Base-by-base conservation (phyloP, 2,113 vertebrate genomes). In the Siniperca chuatsi region DNA sequence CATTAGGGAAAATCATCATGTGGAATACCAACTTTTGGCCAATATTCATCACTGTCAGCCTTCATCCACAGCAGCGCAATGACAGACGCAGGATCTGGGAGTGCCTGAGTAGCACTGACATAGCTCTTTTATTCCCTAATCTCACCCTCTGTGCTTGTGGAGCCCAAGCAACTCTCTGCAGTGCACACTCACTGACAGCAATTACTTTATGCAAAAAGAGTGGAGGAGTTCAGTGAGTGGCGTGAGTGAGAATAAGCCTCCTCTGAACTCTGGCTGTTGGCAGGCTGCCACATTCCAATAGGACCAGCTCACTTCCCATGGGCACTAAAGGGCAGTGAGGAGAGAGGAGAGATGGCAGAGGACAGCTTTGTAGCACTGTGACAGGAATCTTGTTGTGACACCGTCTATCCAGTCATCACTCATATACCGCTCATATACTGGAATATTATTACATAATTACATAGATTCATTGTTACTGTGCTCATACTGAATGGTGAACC, bases 31-130 rank as follows among this genome's bases (percentile, higher is more conserved):
- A 96, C 95, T 94, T 95, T 95, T 95, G 91, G 89, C 90, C 88
- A 95, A 95, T 95, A 95, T 95, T 95, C 94, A 96, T 95, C 94
- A 95, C 92, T 95, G 94, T 95, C 94, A 95, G 78, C 89, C 89
- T 84, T 93, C 85, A 91, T 93, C 92, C 92, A 90, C 82, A 61
- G 84, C 87, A 12, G 74, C 66, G 35, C 86, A 86, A 90, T 93
- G 92, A 94, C 93, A 92, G 86, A 94, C 33, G 81, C 83, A 72
- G 87, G 85, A 76, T 78, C 83, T 71, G 82, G 74, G 86, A 90
- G 88, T 88, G 90, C 91, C 86, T 91, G 91, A 93, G 90, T 89
- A 93, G 90, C 90, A 94, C 88, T 92, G 91, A 92, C 92, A 92
- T 92, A 83, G 93, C 90, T 92, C 85, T 92, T 94, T 94, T 90